Evolutionary conservation across 1,140 invertebrate species (phyloP).

Genomic region (Heliconius hewitsoni): DNA sequence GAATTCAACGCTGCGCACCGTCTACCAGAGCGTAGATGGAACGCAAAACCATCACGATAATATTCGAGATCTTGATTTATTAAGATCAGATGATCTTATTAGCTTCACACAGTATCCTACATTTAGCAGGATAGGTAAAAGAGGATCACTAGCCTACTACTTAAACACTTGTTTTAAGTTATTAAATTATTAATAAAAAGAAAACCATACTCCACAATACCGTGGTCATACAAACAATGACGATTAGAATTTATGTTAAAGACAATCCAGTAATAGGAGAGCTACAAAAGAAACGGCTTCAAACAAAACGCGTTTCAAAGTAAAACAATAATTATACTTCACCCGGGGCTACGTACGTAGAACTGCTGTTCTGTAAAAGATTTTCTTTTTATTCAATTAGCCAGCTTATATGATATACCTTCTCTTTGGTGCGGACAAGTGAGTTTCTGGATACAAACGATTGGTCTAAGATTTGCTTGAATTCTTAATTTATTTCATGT

Average conservation of each 20-base stretch:
- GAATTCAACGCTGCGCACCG: too few relatives aligned
- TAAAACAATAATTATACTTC: constrained; percentile 61
- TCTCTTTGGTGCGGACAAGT: neutral
- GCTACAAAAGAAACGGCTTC: constrained; percentile 56
- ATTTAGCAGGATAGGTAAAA: too few relatives aligned
- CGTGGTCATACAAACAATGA: neutral
- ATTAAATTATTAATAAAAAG: too few relatives aligned
- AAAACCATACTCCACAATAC: neutral
- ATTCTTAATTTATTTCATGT: too few relatives aligned
- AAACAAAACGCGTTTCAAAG: constrained; percentile 52
- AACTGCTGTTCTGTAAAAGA: constrained; percentile 50
- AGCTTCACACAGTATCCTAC: too few relatives aligned
- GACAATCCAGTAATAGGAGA: constrained; percentile 29
- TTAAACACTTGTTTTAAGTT: too few relatives aligned
- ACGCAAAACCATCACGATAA: too few relatives aligned
- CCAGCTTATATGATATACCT: constrained; percentile 48
- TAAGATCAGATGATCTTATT: too few relatives aligned
- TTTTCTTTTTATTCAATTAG: constrained; percentile 66
- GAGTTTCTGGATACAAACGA: neutral
- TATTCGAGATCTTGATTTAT: too few relatives aligned
- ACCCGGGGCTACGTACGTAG: constrained; percentile 45
- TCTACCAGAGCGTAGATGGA: too few relatives aligned
- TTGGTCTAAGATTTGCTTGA: neutral
- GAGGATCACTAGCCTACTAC: too few relatives aligned
- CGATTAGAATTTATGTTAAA: constrained; percentile 24